Evolutionary conservation across 2,888 invertebrate genomes (phyloP), one percentile per base, ranked within the genome.

Genomic region (Ectobius pallidus): DNA sequence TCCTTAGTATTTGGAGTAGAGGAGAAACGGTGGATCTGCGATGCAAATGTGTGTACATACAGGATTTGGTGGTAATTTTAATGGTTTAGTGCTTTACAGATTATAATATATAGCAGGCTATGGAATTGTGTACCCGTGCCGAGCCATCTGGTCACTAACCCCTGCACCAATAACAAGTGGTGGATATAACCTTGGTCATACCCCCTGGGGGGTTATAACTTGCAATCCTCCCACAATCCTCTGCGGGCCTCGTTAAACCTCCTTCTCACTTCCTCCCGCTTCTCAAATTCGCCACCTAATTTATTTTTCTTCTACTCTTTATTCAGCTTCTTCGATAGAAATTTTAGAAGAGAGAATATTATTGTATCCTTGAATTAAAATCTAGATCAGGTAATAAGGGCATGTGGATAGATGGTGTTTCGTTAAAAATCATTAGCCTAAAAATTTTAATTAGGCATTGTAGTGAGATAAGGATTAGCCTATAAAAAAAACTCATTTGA

Each of bases 151-250:
- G 58, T 58, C 58, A 58, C 16, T 14, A 14, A 22, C 22, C 22
- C 7, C 2, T 4, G 55, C 55, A 2, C 55, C 55, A 30, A 30
- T 58, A 58, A 58, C 58, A 58, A 58, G 58, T 58, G 27, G 32
- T 30, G 27, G 58, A 30, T 32, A 30, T 58, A 58, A 58, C 58
- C 58, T 58, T 71, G 67, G 67, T 67, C 72, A 69, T 68, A 68
- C 68, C 42, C 72, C 63, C 46, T 11, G 25, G 69, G 69, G 72
- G 68, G 62, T 42, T 46, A 73, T 73, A 73, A 73, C 72, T 73
- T 20, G 72, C 72, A 73, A 69, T 73, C 9, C 7, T 14, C 6
- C 18, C 18, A 16, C 25, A 27, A 6, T 30, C 32, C n/a, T 32
- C 32, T 58, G 16, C 11, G 63, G 63, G 63, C 22, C 63, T 63